Evolutionary conservation across 1,140 invertebrate species (phyloP).

Genomic region (Drosophila azteca): DNA sequence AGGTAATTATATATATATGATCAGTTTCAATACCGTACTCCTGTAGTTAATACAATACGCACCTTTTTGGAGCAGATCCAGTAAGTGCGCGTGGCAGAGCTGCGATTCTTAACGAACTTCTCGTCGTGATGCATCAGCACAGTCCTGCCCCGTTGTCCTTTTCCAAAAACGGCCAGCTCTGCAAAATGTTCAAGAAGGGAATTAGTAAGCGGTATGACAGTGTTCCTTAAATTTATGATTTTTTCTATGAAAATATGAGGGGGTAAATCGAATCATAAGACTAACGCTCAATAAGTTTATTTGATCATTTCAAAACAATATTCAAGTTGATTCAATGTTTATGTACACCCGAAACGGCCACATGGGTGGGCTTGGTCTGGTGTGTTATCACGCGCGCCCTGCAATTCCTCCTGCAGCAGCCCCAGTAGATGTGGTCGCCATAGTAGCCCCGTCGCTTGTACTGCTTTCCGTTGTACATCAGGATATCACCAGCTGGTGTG

Average conservation of each 20-base stretch:
- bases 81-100: slow-evolving; percentile 74
- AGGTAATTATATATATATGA: too few relatives aligned
- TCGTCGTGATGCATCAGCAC: slow-evolving; percentile 68
- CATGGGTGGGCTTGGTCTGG: slow-evolving; percentile 57
- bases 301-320: not conserved
- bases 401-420: slow-evolving; percentile 42
- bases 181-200: slow-evolving; percentile 28
- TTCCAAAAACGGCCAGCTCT: slow-evolving; percentile 76
- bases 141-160: slow-evolving; percentile 73
- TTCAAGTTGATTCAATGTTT: slow-evolving; percentile 47
- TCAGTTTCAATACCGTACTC: too few relatives aligned
- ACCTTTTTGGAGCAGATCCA: slow-evolving; percentile 82
- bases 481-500: slow-evolving; percentile 27
- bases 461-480: slow-evolving; percentile 49
- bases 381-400: slow-evolving; percentile 57
- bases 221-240: not conserved
- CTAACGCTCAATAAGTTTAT: too few relatives aligned
- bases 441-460: slow-evolving; percentile 39
- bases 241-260: too few relatives aligned
- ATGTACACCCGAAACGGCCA: slow-evolving; percentile 67
- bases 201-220: not conserved
- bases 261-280: too few relatives aligned
- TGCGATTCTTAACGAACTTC: slow-evolving; percentile 80
- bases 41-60: not conserved
- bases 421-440: slow-evolving; percentile 49